Conservation (phyloP, 2,113 vertebrate genomes). For the Heterocephalus glaber region DNA sequence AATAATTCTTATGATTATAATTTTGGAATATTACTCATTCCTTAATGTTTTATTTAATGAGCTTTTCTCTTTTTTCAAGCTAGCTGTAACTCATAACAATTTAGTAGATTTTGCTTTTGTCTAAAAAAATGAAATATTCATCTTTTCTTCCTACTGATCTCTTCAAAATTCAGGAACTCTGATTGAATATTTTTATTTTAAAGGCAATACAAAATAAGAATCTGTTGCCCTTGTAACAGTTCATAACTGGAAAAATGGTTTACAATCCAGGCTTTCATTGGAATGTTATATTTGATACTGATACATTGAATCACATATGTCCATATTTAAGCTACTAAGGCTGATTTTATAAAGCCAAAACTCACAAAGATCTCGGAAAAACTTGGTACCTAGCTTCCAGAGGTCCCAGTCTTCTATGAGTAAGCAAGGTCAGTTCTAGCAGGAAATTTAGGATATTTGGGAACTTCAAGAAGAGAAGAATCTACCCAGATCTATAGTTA, state of each 20-base stretch:
- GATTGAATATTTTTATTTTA: conserved; percentile 31
- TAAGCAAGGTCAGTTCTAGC: not conserved
- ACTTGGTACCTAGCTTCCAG: not conserved
- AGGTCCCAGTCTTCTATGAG: not conserved
- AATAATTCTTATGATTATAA: not conserved
- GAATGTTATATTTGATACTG: conserved; percentile 3
- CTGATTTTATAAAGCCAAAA: not conserved
- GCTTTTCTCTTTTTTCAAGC: not conserved
- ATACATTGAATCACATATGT: not conserved
- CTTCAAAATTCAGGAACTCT: not conserved
- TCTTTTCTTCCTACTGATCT: not conserved
- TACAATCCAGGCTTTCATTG: not conserved
- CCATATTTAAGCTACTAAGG: not conserved
- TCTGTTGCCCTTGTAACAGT: not conserved
- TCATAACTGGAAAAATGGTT: not conserved
- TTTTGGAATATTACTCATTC: not conserved
- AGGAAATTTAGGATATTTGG: not conserved
- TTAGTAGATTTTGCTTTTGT: not conserved
- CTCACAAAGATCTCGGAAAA: conserved; percentile 1
- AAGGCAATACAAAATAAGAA: not conserved
- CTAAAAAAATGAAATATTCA: not conserved
- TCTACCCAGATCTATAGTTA: not conserved
- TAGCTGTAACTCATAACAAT: not conserved
- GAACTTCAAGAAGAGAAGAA: not conserved
- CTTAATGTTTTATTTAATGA: not conserved